Conservation (phyloP, 2,113 vertebrate species). For the Siniperca knerii region DNA sequence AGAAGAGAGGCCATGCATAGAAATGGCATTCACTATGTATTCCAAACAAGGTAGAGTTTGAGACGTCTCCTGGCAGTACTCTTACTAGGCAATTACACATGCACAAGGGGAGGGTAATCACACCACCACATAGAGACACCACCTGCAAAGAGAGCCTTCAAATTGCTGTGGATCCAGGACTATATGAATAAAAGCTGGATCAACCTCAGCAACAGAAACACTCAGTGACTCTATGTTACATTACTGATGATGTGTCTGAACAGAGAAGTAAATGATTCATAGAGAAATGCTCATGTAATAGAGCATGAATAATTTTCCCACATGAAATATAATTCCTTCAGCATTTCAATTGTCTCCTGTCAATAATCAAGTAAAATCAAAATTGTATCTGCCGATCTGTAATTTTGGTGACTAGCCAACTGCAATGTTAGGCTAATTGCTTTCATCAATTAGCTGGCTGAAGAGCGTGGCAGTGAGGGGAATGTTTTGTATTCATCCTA, state of each 20-base stretch:
- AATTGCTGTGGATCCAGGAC: slow-evolving; percentile 1
- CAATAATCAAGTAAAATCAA: slow-evolving; percentile 4
- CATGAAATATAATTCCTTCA: neutral
- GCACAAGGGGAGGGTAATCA: slow-evolving; percentile 18
- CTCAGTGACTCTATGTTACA: neutral
- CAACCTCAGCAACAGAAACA: neutral
- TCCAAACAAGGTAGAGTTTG: neutral
- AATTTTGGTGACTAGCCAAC: slow-evolving; percentile 25
- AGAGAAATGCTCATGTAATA: neutral
- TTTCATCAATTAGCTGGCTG: slow-evolving; percentile 17
- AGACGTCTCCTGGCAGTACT: slow-evolving; percentile 2
- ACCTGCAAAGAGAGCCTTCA: slow-evolving; percentile 5
- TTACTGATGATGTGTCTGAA: slow-evolving; percentile 15
- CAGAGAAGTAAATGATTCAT: neutral
- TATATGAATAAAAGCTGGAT: slow-evolving; percentile 21
- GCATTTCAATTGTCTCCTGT: slow-evolving; percentile 14
- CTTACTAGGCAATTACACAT: slow-evolving; percentile 4
- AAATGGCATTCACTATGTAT: neutral
- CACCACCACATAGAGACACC: neutral
- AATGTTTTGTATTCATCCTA: neutral
- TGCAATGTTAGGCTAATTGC: slow-evolving; percentile 18
- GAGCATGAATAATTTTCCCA: slow-evolving; percentile 5
- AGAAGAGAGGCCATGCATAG: slow-evolving; percentile 1
- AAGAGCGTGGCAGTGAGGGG: neutral
- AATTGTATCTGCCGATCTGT: slow-evolving; percentile 20